These are phyloP conservation scores for Ranitomeya imitator DNA, from an alignment of 2,113 vertebrate genomes.

Conservation along the genomic window DNA sequence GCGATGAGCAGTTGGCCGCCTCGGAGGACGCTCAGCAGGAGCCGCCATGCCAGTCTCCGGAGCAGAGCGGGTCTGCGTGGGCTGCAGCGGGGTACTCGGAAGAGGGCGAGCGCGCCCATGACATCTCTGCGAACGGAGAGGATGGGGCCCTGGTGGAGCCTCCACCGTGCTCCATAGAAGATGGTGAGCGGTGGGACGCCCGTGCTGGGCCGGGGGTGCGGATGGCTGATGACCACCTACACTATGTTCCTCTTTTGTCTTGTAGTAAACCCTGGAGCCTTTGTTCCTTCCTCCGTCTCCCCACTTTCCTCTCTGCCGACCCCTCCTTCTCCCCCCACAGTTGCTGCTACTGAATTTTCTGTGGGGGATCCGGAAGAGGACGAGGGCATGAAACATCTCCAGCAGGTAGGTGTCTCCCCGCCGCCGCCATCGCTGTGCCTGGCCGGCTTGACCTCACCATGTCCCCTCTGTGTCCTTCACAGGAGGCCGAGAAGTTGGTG, in stretches of 20 bases:
- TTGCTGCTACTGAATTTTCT: slow-evolving; percentile 73
- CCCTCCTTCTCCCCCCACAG: slow-evolving; percentile 69
- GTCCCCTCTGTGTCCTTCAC: background rate
- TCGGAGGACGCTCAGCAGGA: background rate
- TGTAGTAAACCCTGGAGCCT: slow-evolving; percentile 28
- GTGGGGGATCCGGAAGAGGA: slow-evolving; percentile 87
- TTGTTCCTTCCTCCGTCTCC: background rate
- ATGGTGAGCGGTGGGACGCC: background rate
- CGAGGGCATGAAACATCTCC: slow-evolving; percentile 91
- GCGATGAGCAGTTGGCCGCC: background rate
- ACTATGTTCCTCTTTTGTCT: background rate
- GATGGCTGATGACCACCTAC: background rate
- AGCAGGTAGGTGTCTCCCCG: slow-evolving; percentile 76
- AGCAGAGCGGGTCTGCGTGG: background rate
- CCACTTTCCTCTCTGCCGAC: background rate
- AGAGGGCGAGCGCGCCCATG: slow-evolving; percentile 1
- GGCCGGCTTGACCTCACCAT: background rate
- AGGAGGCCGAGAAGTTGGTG: slow-evolving; percentile 93
- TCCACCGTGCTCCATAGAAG: slow-evolving; percentile 10
- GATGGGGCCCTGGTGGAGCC: slow-evolving; percentile 47
- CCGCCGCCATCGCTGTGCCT: background rate
- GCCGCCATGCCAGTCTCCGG: background rate
- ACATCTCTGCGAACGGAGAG: background rate
- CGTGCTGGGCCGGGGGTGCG: background rate
- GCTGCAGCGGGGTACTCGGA: background rate